Percentiles rank a stretch among this genome's conserved stretches.
phyloP scores from a whole-genome alignment of 2,888 invertebrate genomes.

The Incurvaria masculella region DNA sequence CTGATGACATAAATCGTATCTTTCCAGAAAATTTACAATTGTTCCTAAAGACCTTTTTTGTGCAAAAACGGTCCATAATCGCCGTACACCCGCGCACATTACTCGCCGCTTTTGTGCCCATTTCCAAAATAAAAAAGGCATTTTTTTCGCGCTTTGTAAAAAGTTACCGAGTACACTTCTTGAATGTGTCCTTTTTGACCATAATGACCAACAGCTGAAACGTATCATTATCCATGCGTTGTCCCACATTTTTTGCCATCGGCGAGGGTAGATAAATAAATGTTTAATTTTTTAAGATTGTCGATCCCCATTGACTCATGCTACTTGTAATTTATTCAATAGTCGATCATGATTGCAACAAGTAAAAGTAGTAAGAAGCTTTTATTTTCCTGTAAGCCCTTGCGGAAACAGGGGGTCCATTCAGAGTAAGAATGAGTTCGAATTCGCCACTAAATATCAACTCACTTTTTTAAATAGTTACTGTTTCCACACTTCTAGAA shows the following conservation, averaged over 20 bases:
- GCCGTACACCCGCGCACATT: slow-evolving; percentile 50
- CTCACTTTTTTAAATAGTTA: too few relatives aligned
- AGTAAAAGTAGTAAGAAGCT: too few relatives aligned
- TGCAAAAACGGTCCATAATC: slow-evolving; percentile 28
- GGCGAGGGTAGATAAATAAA: background rate
- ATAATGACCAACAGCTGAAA: slow-evolving; percentile 46
- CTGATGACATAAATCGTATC: slow-evolving; percentile 45
- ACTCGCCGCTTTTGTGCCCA: slow-evolving; percentile 31
- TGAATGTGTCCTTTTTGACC: slow-evolving; percentile 35
- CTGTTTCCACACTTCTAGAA: too few relatives aligned
- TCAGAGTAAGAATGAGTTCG: too few relatives aligned
- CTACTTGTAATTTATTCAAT: too few relatives aligned
- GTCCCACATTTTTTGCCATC: background rate
- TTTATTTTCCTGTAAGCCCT: too few relatives aligned
- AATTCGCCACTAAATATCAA: too few relatives aligned
- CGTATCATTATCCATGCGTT: background rate
- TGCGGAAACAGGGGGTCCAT: too few relatives aligned
- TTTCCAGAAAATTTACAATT: slow-evolving; percentile 46
- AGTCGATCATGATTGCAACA: too few relatives aligned
- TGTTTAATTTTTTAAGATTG: too few relatives aligned
- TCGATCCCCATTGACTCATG: too few relatives aligned
- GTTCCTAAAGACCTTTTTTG: slow-evolving; percentile 41
- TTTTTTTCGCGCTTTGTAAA: slow-evolving; percentile 45
- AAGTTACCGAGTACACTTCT: background rate
- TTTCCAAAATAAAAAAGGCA: slow-evolving; percentile 34